These are phyloP conservation scores for Gymnoscopelus braueri DNA, from an alignment of 2,797 vertebrate species.

Conservation along the genomic window DNA sequence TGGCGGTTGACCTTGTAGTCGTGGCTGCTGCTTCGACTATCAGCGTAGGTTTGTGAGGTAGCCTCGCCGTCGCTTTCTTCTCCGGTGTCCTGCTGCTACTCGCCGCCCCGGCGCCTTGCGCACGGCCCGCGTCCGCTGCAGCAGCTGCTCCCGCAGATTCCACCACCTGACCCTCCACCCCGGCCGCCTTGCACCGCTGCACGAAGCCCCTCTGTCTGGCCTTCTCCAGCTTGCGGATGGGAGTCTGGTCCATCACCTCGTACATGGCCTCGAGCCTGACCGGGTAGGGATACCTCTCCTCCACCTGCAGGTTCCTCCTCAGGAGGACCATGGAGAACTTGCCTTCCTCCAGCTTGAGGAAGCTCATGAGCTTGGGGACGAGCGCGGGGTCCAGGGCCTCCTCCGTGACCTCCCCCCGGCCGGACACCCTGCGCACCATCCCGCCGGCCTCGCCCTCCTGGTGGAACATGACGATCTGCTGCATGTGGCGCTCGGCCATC, in stretches of 20 bases:
- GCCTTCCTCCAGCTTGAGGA: conserved; percentile 87
- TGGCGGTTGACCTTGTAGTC: conserved; percentile 17
- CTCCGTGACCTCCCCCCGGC: conserved; percentile 83
- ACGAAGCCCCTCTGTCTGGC: conserved; percentile 88
- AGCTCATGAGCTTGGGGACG: conserved; percentile 86
- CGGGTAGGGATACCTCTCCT: conserved; percentile 88
- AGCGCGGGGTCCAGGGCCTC: conserved; percentile 81
- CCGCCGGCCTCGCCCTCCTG: conserved; percentile 82
- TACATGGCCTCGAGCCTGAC: conserved; percentile 89
- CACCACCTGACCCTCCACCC: conserved; percentile 85
- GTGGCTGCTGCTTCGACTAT: conserved; percentile 19
- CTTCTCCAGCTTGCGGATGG: conserved; percentile 86
- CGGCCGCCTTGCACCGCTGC: conserved; percentile 85
- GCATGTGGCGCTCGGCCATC: conserved; percentile 87
- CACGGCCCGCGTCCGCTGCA: too few relatives aligned
- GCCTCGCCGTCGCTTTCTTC: conserved; percentile 44
- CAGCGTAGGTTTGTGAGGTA: conserved; percentile 12
- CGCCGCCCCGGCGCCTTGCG: not conserved
- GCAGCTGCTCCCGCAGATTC: conserved; percentile 44
- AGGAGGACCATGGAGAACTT: conserved; percentile 90
- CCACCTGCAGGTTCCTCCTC: conserved; percentile 87
- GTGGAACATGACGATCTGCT: conserved; percentile 88
- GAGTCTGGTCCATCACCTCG: conserved; percentile 85
- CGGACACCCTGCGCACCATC: conserved; percentile 82
- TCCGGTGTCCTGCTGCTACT: conserved; percentile 13